Evolutionary conservation across 1,140 invertebrate species (phyloP).

Genomic region (Wiebesia pumilae): DNA sequence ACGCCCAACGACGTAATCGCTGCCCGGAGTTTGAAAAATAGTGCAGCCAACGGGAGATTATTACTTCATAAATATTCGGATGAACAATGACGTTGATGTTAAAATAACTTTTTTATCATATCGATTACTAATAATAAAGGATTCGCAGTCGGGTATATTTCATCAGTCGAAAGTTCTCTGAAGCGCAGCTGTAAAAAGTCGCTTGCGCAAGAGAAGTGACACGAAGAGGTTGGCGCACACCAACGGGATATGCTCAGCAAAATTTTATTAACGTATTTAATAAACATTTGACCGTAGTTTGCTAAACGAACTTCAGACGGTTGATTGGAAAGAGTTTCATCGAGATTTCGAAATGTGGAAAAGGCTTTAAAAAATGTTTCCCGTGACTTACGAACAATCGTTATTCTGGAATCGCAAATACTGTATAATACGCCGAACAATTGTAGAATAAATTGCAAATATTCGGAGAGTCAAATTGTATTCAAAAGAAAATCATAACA

Average conservation of each 20-base stretch:
- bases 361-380: neutral
- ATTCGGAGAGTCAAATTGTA: neutral
- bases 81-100: neutral
- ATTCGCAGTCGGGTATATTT: neutral
- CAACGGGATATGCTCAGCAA: neutral
- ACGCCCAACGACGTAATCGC: neutral
- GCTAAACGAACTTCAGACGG: neutral
- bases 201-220: neutral
- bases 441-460: conserved; percentile 1
- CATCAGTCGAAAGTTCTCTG: conserved; percentile 14
- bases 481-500: neutral
- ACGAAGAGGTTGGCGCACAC: neutral
- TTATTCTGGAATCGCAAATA: neutral
- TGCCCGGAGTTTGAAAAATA: neutral
- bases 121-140: conserved; percentile 23
- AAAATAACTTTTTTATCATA: conserved; percentile 27
- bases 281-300: neutral
- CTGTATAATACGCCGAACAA: neutral
- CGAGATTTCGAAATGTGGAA: neutral
- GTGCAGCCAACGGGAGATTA: neutral
- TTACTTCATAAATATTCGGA: conserved; percentile 27
- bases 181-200: conserved; percentile 3
- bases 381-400: neutral
- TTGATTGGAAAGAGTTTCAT: neutral
- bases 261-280: neutral